Conservation (phyloP, 2,797 vertebrate species). For the Acanthurus tractus region DNA sequence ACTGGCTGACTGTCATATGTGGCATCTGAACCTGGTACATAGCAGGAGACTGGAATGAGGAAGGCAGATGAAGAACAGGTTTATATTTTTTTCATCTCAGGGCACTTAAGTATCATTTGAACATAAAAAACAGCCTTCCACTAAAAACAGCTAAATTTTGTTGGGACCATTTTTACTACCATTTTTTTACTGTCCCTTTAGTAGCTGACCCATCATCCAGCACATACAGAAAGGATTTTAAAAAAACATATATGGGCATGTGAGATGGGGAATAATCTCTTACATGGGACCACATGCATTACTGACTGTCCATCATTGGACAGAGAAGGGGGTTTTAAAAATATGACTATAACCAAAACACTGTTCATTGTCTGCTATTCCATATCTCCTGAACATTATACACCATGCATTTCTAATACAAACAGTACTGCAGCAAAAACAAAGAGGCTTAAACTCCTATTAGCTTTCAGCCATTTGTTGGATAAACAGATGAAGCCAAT, state of each 20-base stretch:
- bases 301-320: conserved; percentile 42
- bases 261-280: conserved; percentile 43
- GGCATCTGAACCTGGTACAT: conserved; percentile 98
- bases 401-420: conserved; percentile 68
- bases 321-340: conserved; percentile 26
- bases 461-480: conserved; percentile 49
- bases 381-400: conserved; percentile 36
- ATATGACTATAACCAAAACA: conserved; percentile 24
- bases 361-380: conserved; percentile 29
- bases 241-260: conserved; percentile 17
- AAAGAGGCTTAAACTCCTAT: conserved; percentile 44
- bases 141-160: conserved; percentile 26
- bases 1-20: conserved; percentile 97
- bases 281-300: conserved; percentile 78
- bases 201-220: conserved; percentile 3
- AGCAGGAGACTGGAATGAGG: conserved; percentile 89
- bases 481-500: conserved; percentile 58
- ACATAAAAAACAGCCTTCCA: conserved; percentile 25
- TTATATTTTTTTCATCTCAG: conserved; percentile 23
- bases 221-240: neutral
- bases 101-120: conserved; percentile 8
- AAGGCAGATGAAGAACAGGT: conserved; percentile 37
- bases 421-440: conserved; percentile 47
- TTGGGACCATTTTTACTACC: conserved; percentile 7
- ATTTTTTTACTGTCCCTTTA: conserved; percentile 12